Base-by-base conservation (phyloP, 2,888 invertebrate species). In the Opisthograptis luteolata region DNA sequence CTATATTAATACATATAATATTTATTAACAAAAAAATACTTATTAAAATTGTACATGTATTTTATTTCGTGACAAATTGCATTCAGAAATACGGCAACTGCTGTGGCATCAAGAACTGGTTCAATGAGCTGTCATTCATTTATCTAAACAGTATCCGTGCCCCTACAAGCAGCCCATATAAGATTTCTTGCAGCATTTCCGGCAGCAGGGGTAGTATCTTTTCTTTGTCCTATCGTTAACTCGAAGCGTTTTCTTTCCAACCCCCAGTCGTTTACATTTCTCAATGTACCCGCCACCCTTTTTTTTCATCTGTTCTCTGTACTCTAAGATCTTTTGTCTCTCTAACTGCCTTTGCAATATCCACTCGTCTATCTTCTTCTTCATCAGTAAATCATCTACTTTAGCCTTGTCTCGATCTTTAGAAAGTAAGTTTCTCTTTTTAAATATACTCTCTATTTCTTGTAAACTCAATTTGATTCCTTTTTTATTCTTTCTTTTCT, bases 131-230 rank as follows among this genome's bases (percentile, higher is more conserved):
- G n/a, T n/a, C n/a, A n/a, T n/a, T n/a, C n/a, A n/a, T n/a, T n/a
- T n/a, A n/a, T n/a, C n/a, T n/a, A n/a, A n/a, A n/a, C n/a, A n/a
- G n/a, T n/a, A n/a, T n/a, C 36, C 19, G 28, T 22, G 7, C 8
- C 9, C 40, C 62, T 60, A 77, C 24, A 81, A 58, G 34, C 84
- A 84, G 0, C 84, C 84, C 64, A 84, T 48, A 27, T 79, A 79
- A 0, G 84, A 84, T 8, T 54, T 66, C 53, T 84, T 84, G 34
- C 84, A 84, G 41, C 84, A 84, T 32, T 84, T 84, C 17, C 84
- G 71, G 36, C 84, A 84, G 30, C 84, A 84, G 0, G 84, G 84
- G 34, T 68, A 71, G 20, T 8, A 20, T 10, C 1, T 7, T 3
- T 10, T 28, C 45, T 12, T 41, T 20, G 1, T 30, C 1, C 7